These are phyloP conservation scores for Porites cylindrica DNA, from an alignment of 92 coral and sea anemone genomes.

Conservation along the genomic window DNA sequence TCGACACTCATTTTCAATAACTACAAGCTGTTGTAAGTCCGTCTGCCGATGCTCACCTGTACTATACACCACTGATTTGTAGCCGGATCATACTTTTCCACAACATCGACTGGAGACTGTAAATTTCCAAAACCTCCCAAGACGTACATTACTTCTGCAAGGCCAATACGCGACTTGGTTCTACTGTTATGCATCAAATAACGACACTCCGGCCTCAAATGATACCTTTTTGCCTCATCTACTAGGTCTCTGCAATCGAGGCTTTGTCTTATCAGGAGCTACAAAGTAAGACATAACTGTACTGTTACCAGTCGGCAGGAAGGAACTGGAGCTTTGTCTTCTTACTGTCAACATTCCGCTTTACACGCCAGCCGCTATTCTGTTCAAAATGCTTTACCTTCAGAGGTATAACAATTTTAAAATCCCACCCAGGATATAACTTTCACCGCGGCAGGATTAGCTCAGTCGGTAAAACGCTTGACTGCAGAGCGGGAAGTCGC, in stretches of 20 bases:
- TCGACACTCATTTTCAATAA: too few relatives aligned
- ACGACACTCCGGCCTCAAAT: conserved; percentile 97
- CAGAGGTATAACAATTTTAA: too few relatives aligned
- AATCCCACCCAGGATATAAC: too few relatives aligned
- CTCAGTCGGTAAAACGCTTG: too few relatives aligned
- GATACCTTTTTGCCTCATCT: conserved; percentile 97
- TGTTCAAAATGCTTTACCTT: too few relatives aligned
- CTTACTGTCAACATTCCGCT: too few relatives aligned
- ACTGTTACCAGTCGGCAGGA: too few relatives aligned
- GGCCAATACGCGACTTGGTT: conserved; percentile 89
- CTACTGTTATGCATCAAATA: conserved; percentile 84
- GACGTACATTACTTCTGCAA: conserved; percentile 92
- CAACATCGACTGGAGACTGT: conserved; percentile 94
- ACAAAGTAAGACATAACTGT: not conserved
- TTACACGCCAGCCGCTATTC: too few relatives aligned
- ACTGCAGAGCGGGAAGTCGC: too few relatives aligned
- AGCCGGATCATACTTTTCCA: conserved; percentile 93
- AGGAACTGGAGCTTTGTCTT: too few relatives aligned
- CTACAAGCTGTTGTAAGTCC: too few relatives aligned
- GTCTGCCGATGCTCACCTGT: conserved; percentile 59
- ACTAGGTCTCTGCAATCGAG: conserved; percentile 95
- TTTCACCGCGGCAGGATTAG: too few relatives aligned
- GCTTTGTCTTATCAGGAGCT: conserved; percentile 70
- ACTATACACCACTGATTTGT: conserved; percentile 78
- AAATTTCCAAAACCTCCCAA: conserved; percentile 97